Percentiles rank a stretch among this genome's conserved stretches.
Evolutionary conservation across 2,888 invertebrate species (phyloP).

Genomic region (Elgonia sp.): DNA sequence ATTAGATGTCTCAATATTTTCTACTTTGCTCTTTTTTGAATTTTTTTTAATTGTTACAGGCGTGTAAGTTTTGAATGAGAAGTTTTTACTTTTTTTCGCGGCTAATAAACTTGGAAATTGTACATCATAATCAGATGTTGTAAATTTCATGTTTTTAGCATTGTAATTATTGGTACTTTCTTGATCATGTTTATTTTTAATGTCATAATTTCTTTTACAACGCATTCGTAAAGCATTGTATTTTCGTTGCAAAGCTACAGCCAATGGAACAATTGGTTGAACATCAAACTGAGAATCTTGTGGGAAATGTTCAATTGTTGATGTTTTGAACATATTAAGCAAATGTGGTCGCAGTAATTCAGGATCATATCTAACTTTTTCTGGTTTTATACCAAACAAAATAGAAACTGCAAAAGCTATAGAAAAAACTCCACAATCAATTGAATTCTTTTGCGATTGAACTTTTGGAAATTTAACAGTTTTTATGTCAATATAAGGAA

Average conservation of each 20-base stretch:
- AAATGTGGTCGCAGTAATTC: neutral
- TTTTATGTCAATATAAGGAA: constrained; percentile 20
- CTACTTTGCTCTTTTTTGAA: no score
- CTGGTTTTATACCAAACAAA: no score
- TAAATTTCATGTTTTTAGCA: constrained; percentile 11
- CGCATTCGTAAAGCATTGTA: neutral
- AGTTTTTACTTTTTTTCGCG: no score
- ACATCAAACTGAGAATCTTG: constrained; percentile 6
- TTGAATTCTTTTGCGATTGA: constrained; percentile 25
- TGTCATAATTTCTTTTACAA: neutral
- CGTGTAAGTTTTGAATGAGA: neutral
- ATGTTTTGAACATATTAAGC: constrained; percentile 4
- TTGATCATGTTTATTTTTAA: neutral
- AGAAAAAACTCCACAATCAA: constrained; percentile 45
- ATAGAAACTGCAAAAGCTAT: no score
- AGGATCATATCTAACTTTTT: no score
- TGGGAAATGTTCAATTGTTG: constrained; percentile 7
- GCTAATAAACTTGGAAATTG: neutral
- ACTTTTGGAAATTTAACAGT: constrained; percentile 37
- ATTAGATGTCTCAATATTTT: no score
- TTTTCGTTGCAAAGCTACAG: neutral
- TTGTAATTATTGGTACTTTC: neutral
- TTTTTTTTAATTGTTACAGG: neutral
- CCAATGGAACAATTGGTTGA: constrained; percentile 1
- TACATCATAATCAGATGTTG: neutral